These are phyloP conservation scores for Hybognathus amarus DNA, from an alignment of 2,797 vertebrate genomes.

Conservation along the genomic window DNA sequence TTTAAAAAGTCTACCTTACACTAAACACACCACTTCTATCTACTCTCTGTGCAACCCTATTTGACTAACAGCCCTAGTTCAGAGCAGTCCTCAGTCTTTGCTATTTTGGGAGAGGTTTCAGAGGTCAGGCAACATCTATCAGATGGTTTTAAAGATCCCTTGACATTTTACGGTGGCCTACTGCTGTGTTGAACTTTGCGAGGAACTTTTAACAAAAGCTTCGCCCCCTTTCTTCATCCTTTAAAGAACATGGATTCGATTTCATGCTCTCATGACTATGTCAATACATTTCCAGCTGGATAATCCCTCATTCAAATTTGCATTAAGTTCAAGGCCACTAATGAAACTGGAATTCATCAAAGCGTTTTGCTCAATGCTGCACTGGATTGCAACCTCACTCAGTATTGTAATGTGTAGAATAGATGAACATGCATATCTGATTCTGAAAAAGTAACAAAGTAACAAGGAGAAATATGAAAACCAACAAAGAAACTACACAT, in stretches of 20 bases:
- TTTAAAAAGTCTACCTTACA: background rate
- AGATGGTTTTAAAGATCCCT: conserved; percentile 33
- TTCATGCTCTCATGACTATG: conserved; percentile 16
- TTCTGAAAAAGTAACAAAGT: background rate
- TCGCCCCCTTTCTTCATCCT: conserved; percentile 4
- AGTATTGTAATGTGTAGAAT: background rate
- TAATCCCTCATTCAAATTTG: conserved; percentile 20
- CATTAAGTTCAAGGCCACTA: conserved; percentile 15
- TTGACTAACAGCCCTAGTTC: background rate
- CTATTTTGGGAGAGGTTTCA: conserved; percentile 43
- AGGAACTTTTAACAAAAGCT: conserved; percentile 8
- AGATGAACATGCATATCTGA: background rate
- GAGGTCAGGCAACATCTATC: conserved; percentile 26
- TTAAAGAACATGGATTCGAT: conserved; percentile 27
- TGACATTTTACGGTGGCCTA: conserved; percentile 8
- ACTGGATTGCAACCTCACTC: background rate
- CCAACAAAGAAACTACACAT: background rate
- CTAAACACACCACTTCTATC: background rate
- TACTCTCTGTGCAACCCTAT: background rate
- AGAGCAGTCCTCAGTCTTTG: background rate
- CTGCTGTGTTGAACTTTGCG: conserved; percentile 10
- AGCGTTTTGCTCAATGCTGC: background rate
- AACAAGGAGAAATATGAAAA: background rate
- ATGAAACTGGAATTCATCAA: conserved; percentile 6
- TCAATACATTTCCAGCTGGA: conserved; percentile 6